phyloP scores from a whole-genome alignment of 1,140 invertebrate genomes.

The Drosophila varians region DNA sequence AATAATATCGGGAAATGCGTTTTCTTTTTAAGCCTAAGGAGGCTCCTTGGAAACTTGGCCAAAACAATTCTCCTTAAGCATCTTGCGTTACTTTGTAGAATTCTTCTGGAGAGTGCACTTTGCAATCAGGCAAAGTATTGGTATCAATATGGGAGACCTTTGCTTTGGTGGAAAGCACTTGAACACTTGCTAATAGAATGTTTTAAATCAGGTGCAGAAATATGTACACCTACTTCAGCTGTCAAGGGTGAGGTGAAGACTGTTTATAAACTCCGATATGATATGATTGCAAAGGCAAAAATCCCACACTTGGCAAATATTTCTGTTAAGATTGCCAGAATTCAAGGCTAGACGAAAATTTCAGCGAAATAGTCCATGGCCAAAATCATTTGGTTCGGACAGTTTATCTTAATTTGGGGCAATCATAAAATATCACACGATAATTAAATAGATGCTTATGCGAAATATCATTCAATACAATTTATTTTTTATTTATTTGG shows the following conservation, averaged over 20 bases:
- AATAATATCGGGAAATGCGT: neutral
- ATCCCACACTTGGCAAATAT: conserved; percentile 8
- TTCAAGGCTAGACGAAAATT: conserved; percentile 10
- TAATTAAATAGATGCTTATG: neutral
- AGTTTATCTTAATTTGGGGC: conserved; percentile 44
- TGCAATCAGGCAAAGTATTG: conserved; percentile 20
- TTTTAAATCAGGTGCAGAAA: conserved; percentile 7
- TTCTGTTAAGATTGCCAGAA: conserved; percentile 27
- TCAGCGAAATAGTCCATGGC: conserved; percentile 10
- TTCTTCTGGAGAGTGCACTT: neutral
- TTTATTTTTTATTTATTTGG: too few relatives aligned
- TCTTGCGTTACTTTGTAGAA: neutral
- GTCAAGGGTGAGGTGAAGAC: conserved; percentile 14
- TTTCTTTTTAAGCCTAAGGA: too few relatives aligned
- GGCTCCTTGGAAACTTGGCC: neutral
- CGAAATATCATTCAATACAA: neutral
- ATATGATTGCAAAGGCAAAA: conserved; percentile 25
- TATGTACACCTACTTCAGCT: conserved; percentile 20
- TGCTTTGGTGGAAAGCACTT: conserved; percentile 7
- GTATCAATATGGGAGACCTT: conserved; percentile 7
- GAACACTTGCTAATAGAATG: conserved; percentile 13
- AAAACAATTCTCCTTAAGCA: neutral
- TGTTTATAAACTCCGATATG: conserved; percentile 25
- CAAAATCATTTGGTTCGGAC: conserved; percentile 22
- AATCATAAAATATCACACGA: conserved; percentile 2